Evolutionary conservation across 2,888 invertebrate species (phyloP).

Genomic region (Busseola fusca): DNA sequence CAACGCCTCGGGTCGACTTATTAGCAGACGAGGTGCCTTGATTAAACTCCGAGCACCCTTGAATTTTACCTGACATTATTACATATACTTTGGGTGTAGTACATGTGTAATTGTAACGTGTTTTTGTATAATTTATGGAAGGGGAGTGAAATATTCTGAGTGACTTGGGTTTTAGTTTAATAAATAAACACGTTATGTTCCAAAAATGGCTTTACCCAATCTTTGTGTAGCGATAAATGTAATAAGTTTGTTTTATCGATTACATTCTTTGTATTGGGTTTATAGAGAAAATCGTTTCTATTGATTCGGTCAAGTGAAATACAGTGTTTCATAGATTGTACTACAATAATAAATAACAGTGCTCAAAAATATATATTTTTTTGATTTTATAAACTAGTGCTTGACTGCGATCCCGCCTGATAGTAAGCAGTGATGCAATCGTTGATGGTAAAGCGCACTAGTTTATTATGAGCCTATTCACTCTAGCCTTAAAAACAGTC

Average conservation of each 20-base stretch:
- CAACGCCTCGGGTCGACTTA: conserved; percentile 57
- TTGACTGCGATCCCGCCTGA: no score
- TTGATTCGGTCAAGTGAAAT: not conserved
- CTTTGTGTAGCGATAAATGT: conserved; percentile 13
- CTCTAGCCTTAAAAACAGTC: no score
- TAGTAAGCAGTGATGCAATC: no score
- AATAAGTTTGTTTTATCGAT: conserved; percentile 15
- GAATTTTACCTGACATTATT: conserved; percentile 52
- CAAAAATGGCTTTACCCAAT: conserved; percentile 7
- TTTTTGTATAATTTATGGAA: conserved; percentile 49
- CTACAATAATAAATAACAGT: not conserved
- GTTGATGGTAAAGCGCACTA: no score
- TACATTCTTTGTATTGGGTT: conserved; percentile 13
- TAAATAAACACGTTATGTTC: conserved; percentile 25
- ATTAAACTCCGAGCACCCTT: conserved; percentile 62
- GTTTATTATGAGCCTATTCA: no score
- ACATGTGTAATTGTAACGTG: conserved; percentile 22
- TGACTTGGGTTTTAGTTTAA: conserved; percentile 34
- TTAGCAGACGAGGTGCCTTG: conserved; percentile 63
- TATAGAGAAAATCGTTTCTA: not conserved
- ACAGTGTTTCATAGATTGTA: not conserved
- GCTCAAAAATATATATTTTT: not conserved
- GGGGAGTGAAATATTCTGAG: conserved; percentile 31
- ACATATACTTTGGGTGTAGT: conserved; percentile 16
- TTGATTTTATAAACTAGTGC: no score